Evolutionary conservation across 2,797 vertebrate genomes (phyloP).

Genomic region (Acrocephalus scirpaceus): DNA sequence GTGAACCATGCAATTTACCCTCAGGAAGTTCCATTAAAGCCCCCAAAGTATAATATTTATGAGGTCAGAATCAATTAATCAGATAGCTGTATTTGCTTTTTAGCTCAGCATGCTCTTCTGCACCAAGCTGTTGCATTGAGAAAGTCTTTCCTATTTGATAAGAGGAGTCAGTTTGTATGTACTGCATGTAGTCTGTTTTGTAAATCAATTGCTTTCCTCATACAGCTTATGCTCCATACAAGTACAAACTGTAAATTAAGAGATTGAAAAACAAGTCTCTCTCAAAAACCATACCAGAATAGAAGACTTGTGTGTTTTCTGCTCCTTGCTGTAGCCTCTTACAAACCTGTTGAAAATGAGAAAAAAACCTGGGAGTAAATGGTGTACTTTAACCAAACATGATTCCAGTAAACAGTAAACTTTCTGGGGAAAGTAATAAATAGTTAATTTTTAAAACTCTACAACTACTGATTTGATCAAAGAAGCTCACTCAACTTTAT

Average conservation of each 20-base stretch:
- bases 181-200: conserved; percentile 54
- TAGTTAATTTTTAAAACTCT: neutral
- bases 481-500: neutral
- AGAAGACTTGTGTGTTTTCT: neutral
- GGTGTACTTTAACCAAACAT: neutral
- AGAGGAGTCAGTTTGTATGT: conserved; percentile 56
- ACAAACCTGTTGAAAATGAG: neutral
- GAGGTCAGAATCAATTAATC: conserved; percentile 90
- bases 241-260: conserved; percentile 40
- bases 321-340: neutral
- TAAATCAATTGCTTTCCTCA: conserved; percentile 64
- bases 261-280: conserved; percentile 49
- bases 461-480: neutral
- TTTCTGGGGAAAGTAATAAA: neutral
- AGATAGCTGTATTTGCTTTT: conserved; percentile 81
- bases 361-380: neutral
- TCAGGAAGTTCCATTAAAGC: conserved; percentile 86
- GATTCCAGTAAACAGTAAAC: neutral
- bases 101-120: conserved; percentile 69
- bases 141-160: conserved; percentile 52
- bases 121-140: conserved; percentile 73
- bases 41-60: conserved; percentile 88
- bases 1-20: conserved; percentile 86
- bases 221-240: neutral
- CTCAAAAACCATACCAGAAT: conserved; percentile 15